Evolutionary conservation across 2,113 vertebrate species (phyloP).

Genomic region (Python bivittatus): DNA sequence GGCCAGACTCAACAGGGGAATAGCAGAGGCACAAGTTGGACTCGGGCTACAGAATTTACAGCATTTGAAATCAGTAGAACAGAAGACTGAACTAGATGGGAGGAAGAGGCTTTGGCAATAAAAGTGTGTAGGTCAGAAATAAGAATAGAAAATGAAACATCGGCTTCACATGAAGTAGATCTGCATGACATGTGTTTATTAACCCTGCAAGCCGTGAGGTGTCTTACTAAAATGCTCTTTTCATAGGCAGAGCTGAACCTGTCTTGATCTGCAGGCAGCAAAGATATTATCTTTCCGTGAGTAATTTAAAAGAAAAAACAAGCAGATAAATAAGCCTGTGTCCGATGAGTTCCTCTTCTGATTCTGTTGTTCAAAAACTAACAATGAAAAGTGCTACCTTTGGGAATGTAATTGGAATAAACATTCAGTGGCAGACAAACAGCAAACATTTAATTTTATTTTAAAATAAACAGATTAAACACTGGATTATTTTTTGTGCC

Average conservation of each 20-base stretch:
- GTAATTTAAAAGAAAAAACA: conserved; percentile 16
- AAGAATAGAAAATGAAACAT: conserved; percentile 28
- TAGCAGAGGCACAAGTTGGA: neutral
- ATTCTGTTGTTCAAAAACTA: conserved; percentile 36
- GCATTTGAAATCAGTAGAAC: conserved; percentile 49
- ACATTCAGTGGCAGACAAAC: conserved; percentile 7
- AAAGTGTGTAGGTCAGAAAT: conserved; percentile 28
- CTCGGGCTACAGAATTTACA: conserved; percentile 29
- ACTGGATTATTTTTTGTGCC: neutral
- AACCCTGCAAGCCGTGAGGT: conserved; percentile 17
- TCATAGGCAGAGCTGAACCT: conserved; percentile 28
- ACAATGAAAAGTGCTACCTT: conserved; percentile 4
- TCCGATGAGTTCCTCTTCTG: neutral
- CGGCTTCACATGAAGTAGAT: conserved; percentile 48
- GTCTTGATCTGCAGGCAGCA: conserved; percentile 18
- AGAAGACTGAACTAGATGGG: neutral
- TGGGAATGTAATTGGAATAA: neutral
- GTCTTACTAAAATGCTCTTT: conserved; percentile 40
- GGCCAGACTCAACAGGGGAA: conserved; percentile 5
- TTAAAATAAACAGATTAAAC: conserved; percentile 31
- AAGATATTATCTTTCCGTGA: conserved; percentile 28
- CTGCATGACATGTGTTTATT: conserved; percentile 14
- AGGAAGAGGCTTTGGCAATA: conserved; percentile 53
- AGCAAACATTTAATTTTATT: neutral
- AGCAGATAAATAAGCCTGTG: conserved; percentile 32